Evolutionary conservation across 1,140 invertebrate genomes (phyloP), one percentile per base, ranked within the genome.

Genomic region (Zaprionus davidi): DNA sequence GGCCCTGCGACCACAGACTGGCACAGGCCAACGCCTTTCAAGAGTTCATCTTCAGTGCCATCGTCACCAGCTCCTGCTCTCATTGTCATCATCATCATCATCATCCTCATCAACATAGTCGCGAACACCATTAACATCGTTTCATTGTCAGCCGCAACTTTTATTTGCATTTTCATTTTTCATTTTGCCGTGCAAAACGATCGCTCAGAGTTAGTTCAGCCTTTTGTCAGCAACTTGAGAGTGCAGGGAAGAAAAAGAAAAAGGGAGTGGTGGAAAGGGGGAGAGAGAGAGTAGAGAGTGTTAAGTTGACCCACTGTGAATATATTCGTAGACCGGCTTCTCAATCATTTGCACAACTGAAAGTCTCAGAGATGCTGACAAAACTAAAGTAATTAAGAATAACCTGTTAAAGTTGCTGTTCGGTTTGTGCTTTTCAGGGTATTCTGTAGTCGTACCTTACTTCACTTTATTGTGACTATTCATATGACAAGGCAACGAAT

Each of bases 151-250:
- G n/a, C 17, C 38, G 31, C 31, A 22, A 38, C 24, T 60, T 24
- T 60, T 60, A 60, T 44, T 60, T 60, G 15, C 26, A 49, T 63
- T 63, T 44, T 34, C 22, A 44, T 58, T 60, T 58, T 60, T 24
- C 20, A 60, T 15, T 17, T 58, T 38, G 7, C 56, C 17, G 56
- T 17, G 56, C 20, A 20, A 51, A 51, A 24, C 20, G 46, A 51
- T 51, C 46, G 46, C 46, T 51, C 46, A 24, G 44, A 24, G 44
- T 49, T 49, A 20, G 17, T 7, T 12, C 13, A n/a, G 12, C 46
- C 46, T 22, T 49, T 49, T 49, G 46, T 49, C 17, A 22, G 46
- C 17, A 11, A 22, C 17, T 49, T 49, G 15, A 55, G 9, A 13
- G 17, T 11, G 49, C 2, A 12, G 26, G 51, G 3, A 22, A 26